These are phyloP conservation scores for Pyrrhia umbra DNA, from an alignment of 2,888 invertebrate species.

Conservation along the genomic window DNA sequence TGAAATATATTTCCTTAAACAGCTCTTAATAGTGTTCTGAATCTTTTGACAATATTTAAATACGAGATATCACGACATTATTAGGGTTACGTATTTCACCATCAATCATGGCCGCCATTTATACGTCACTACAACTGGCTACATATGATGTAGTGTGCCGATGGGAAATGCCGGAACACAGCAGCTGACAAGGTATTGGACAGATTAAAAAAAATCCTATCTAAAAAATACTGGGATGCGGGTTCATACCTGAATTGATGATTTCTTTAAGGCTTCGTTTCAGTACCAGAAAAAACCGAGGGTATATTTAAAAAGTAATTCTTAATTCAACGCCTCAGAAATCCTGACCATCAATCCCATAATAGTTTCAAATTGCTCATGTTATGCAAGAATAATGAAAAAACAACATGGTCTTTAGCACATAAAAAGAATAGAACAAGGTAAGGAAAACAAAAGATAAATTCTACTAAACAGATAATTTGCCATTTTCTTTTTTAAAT, in stretches of 20 bases:
- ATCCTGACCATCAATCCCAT: no score
- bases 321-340: no score
- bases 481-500: slow-evolving; percentile 34
- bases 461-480: slow-evolving; percentile 16
- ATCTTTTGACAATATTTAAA: slow-evolving; percentile 12
- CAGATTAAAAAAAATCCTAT: no score
- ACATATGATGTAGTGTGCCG: slow-evolving; percentile 13
- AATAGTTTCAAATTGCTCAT: not conserved
- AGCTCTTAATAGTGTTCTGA: not conserved
- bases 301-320: not conserved
- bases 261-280: not conserved
- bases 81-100: slow-evolving; percentile 24
- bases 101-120: slow-evolving; percentile 44
- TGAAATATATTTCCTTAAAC: no score
- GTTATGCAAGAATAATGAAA: not conserved
- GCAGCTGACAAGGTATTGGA: no score
- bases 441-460: slow-evolving; percentile 25
- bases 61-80: slow-evolving; percentile 14
- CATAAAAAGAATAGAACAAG: not conserved
- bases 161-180: slow-evolving; percentile 12
- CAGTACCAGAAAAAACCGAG: no score
- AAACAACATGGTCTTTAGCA: not conserved
- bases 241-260: no score
- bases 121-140: slow-evolving; percentile 24
- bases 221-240: no score